Evolutionary conservation across 2,797 vertebrate species (phyloP), one percentile per base, ranked within the genome.

Genomic region (Liasis olivaceus): DNA sequence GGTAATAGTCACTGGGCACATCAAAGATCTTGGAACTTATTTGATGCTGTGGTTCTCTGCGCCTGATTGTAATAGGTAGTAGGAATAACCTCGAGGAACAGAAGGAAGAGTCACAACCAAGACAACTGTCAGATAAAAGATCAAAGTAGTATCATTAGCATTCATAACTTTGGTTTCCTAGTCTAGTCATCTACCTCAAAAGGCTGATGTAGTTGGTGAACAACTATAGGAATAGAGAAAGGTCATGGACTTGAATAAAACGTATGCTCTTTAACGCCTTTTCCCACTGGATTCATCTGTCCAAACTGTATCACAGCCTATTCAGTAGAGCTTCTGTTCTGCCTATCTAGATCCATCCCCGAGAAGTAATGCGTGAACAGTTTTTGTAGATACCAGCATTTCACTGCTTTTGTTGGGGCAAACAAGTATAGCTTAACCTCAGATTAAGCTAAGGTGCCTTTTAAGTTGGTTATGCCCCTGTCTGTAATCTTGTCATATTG

Each of bases 381-480:
- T 11, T 66, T 11, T 90, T 59, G 4, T 85, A 36, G 89, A 90
- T 56, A n/a, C 20, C 8, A 59, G 31, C 47, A 66, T 2, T 87
- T 20, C 17, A 62, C 20, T 26, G 28, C n/a, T 42, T 87, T 64
- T 54, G n/a, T 47, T 77, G 22, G 62, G 5, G 7, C 22, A 72
- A 66, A 59, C 36, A 42, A 77, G 31, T 66, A 77, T 26, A 26
- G 12, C 62, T 3, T 85, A 15, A 28, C 72, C 77, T 77, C 17
- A 88, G 0, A n/a, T 89, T 89, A 36, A 36, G 31, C 64, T 26
- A 54, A 90, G 36, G 15, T 26, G 47, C 5, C n/a, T 88, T 64
- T 60, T 90, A 88, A 94, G 58, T 81, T 90, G 93, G 54, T 92
- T 92, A 85, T 14, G 85, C 51, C 60, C 26, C 77, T 72, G 51